Conservation (phyloP, 2,113 vertebrate genomes). For the Nansenia antarctica region DNA sequence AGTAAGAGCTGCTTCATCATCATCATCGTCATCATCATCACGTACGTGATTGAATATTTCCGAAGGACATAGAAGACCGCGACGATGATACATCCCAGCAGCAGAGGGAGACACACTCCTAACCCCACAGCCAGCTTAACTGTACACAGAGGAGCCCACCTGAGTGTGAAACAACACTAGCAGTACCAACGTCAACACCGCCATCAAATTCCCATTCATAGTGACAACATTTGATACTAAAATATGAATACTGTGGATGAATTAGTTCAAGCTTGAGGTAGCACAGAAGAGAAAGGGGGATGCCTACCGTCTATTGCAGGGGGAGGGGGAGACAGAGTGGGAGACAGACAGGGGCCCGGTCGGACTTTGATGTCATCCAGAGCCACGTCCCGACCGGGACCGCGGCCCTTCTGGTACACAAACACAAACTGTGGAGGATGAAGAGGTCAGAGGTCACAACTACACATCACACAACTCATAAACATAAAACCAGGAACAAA, state of each 20-base stretch:
- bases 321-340: slow-evolving; percentile 34
- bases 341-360: slow-evolving; percentile 55
- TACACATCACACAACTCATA: no score
- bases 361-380: slow-evolving; percentile 67
- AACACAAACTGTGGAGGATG: slow-evolving; percentile 68
- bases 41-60: slow-evolving; percentile 44
- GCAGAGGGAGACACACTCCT: slow-evolving; percentile 55
- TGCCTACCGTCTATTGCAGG: slow-evolving; percentile 48
- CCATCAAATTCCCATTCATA: no score
- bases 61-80: slow-evolving; percentile 35
- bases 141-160: slow-evolving; percentile 34
- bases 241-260: no score
- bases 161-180: no score
- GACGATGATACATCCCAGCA: slow-evolving; percentile 44
- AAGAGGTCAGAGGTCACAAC: not conserved
- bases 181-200: no score
- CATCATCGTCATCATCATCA: not conserved
- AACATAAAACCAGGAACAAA: not conserved
- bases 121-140: slow-evolving; percentile 43
- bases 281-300: not conserved
- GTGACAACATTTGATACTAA: no score
- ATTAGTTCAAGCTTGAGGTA: no score
- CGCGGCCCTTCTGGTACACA: slow-evolving; percentile 61
- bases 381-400: slow-evolving; percentile 54
- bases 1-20: not conserved